A percentile compares a stretch with the other conserved stretches of the same genome.
Conservation (phyloP, 2,113 vertebrate genomes). For the Sinocyclocheilus grahami region DNA sequence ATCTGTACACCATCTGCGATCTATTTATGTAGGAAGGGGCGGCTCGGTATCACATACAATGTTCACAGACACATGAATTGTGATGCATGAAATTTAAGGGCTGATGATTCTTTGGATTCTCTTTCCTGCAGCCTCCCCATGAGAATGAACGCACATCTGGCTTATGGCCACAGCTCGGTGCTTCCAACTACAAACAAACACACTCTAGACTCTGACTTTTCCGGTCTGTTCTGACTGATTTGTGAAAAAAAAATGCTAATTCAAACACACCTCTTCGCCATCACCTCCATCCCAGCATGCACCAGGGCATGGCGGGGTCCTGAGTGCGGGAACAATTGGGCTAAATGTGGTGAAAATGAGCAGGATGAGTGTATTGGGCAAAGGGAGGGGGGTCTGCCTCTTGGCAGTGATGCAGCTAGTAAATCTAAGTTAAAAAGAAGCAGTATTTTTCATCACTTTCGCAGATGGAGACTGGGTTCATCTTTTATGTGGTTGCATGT, state of each 20-base stretch:
- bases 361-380: slow-evolving; percentile 53
- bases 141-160: slow-evolving; percentile 52
- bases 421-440: slow-evolving; percentile 62
- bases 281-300: slow-evolving; percentile 38
- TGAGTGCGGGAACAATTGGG: slow-evolving; percentile 43
- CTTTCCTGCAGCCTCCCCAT: slow-evolving; percentile 46
- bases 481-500: slow-evolving; percentile 52
- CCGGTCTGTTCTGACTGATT: slow-evolving; percentile 10
- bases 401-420: slow-evolving; percentile 58
- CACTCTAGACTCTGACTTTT: slow-evolving; percentile 14
- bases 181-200: slow-evolving; percentile 21
- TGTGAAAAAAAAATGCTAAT: background rate
- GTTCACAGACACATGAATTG: slow-evolving; percentile 55
- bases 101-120: slow-evolving; percentile 37
- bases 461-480: slow-evolving; percentile 56
- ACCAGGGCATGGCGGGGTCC: slow-evolving; percentile 10
- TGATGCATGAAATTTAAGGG: slow-evolving; percentile 55
- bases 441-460: slow-evolving; percentile 60
- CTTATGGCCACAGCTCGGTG: slow-evolving; percentile 12
- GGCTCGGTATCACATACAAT: slow-evolving; percentile 29
- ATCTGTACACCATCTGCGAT: slow-evolving; percentile 53
- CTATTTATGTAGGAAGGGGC: slow-evolving; percentile 52
- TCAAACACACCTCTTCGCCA: background rate
- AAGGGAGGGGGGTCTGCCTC: slow-evolving; percentile 38
- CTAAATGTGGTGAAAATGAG: slow-evolving; percentile 60